phyloP scores from a whole-genome alignment of 2,797 vertebrate genomes.

The Pipistrellus kuhlii region DNA sequence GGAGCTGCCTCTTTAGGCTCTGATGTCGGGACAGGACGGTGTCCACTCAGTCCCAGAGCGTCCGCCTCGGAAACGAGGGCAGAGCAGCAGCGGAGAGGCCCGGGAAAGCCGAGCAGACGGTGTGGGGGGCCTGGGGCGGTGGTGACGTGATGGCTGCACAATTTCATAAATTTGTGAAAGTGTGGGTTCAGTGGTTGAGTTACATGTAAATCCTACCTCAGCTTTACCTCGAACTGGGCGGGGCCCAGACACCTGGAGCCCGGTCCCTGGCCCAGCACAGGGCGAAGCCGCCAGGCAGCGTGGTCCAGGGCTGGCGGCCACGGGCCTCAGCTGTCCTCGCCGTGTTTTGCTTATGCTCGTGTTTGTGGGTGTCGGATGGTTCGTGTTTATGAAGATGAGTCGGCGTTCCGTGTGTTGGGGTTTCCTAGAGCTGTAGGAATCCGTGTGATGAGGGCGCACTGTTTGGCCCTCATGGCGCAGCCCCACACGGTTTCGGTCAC shows the following conservation, averaged over 20 bases:
- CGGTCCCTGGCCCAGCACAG: background rate
- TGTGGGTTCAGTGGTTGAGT: too few relatives aligned
- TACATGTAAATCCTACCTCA: accelerated
- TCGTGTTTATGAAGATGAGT: background rate
- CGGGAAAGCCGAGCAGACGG: accelerated
- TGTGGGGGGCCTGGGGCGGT: accelerated
- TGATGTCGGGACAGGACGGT: accelerated
- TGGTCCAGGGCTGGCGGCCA: accelerated
- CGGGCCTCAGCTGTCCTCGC: accelerated
- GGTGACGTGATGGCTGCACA: accelerated
- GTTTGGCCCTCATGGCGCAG: accelerated
- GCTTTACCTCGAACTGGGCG: background rate
- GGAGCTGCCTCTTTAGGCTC: background rate
- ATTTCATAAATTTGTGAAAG: accelerated
- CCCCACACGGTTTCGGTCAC: accelerated
- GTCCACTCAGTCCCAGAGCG: accelerated
- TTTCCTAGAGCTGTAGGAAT: accelerated
- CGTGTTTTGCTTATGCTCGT: accelerated
- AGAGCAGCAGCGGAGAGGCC: too few relatives aligned
- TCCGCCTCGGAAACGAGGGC: background rate
- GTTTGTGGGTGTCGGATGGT: too few relatives aligned
- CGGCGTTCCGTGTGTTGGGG: too few relatives aligned
- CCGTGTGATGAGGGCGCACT: accelerated
- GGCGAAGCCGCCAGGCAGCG: accelerated
- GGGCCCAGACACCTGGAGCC: background rate